phyloP scores from a whole-genome alignment of 1,140 invertebrate species.

The Drosophila equinoxialis region DNA sequence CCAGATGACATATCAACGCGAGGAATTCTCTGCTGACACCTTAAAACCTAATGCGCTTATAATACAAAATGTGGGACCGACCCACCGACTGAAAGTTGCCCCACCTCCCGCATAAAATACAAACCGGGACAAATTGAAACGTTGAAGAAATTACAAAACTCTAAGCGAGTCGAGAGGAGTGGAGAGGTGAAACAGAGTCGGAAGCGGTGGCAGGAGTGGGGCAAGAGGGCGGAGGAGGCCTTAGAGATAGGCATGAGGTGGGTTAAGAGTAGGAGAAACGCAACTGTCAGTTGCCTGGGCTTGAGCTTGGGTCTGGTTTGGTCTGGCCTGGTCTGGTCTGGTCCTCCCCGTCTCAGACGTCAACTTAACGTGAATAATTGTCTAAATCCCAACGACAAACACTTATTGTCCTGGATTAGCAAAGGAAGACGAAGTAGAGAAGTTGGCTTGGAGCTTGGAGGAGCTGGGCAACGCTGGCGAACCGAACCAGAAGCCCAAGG shows the following conservation, averaged over 20 bases:
- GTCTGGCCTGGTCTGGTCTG: slow-evolving; percentile 1
- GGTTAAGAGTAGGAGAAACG: slow-evolving; percentile 37
- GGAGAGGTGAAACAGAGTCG: slow-evolving; percentile 35
- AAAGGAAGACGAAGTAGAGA: slow-evolving; percentile 54
- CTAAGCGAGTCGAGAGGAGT: slow-evolving; percentile 25
- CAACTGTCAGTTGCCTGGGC: slow-evolving; percentile 67
- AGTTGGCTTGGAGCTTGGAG: slow-evolving; percentile 12
- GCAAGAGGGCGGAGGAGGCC: not conserved
- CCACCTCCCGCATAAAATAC: slow-evolving; percentile 32
- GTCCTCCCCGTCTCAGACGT: slow-evolving; percentile 70
- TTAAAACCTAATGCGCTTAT: slow-evolving; percentile 82
- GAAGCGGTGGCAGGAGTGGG: slow-evolving; percentile 27
- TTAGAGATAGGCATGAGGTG: not conserved
- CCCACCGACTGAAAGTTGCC: not conserved
- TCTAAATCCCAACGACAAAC: slow-evolving; percentile 82
- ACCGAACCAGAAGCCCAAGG: slow-evolving; percentile 52
- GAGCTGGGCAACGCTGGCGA: slow-evolving; percentile 7
- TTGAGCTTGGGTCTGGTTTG: slow-evolving; percentile 25
- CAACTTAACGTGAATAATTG: slow-evolving; percentile 82
- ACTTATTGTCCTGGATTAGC: slow-evolving; percentile 82
- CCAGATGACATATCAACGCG: slow-evolving; percentile 80
- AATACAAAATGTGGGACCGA: slow-evolving; percentile 69
- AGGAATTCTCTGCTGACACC: slow-evolving; percentile 70
- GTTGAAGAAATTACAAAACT: slow-evolving; percentile 69
- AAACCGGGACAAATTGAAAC: slow-evolving; percentile 74